phyloP scores from a whole-genome alignment of 1,140 invertebrate species.

The Zophobas atratus region DNA sequence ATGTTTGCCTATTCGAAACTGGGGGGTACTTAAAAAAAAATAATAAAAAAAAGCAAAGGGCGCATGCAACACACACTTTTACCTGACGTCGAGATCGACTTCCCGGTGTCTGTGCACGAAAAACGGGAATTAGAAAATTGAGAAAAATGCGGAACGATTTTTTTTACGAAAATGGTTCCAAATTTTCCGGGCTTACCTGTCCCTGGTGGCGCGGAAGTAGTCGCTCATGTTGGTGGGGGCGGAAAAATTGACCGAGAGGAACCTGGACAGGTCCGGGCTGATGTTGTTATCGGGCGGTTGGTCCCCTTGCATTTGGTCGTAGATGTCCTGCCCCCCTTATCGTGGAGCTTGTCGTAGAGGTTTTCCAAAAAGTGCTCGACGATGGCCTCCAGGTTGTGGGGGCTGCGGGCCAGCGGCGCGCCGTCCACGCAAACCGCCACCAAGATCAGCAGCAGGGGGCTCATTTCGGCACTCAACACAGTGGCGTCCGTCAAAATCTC shows the following conservation, averaged over 20 bases:
- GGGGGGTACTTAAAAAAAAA: slow-evolving; percentile 4
- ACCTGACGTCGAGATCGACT: slow-evolving; percentile 39
- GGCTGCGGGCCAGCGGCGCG: neutral
- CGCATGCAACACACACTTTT: slow-evolving; percentile 9
- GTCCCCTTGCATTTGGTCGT: slow-evolving; percentile 54
- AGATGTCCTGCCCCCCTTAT: slow-evolving; percentile 20
- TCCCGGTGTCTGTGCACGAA: slow-evolving; percentile 26
- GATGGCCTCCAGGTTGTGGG: slow-evolving; percentile 33
- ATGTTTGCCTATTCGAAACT: neutral
- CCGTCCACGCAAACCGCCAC: neutral
- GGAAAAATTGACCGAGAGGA: slow-evolving; percentile 19
- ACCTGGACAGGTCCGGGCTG: slow-evolving; percentile 6
- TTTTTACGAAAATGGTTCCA: too few species aligned
- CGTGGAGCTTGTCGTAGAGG: slow-evolving; percentile 26
- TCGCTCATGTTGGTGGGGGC: slow-evolving; percentile 38
- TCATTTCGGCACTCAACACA: neutral
- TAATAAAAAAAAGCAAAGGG: neutral
- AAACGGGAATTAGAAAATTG: slow-evolving; percentile 35
- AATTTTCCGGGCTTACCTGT: neutral
- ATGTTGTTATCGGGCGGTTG: slow-evolving; percentile 45
- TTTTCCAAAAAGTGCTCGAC: slow-evolving; percentile 32
- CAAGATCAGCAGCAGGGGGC: neutral
- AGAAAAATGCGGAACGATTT: too few species aligned
- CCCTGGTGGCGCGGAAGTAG: slow-evolving; percentile 15
- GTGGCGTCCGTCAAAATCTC: neutral